These are phyloP conservation scores for Acrocephalus arundinaceus DNA, from an alignment of 2,113 vertebrate species.

Conservation along the genomic window DNA sequence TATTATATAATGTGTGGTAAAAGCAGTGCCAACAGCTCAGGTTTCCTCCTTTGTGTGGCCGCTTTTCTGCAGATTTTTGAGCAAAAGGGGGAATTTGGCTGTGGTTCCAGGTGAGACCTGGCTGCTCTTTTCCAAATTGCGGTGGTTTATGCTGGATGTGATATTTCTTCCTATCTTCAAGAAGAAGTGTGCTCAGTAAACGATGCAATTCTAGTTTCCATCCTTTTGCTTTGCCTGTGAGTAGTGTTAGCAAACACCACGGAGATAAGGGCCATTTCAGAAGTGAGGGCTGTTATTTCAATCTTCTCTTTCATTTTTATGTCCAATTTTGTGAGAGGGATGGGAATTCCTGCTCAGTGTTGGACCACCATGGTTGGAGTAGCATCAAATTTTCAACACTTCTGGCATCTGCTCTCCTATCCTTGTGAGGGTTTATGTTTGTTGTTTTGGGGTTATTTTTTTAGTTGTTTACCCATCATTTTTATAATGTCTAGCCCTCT, in stretches of 20 bases:
- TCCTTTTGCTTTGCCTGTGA: neutral
- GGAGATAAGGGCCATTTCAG: neutral
- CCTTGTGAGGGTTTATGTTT: neutral
- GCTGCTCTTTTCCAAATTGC: neutral
- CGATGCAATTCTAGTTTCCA: neutral
- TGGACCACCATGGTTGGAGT: neutral
- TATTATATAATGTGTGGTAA: rapidly evolving
- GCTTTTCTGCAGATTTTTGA: neutral
- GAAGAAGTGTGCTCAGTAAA: neutral
- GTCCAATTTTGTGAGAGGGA: neutral
- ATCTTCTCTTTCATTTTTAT: neutral
- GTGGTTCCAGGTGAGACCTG: neutral
- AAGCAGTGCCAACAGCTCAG: rapidly evolving
- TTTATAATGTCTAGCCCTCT: neutral
- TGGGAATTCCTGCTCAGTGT: neutral
- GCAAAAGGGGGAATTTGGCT: neutral
- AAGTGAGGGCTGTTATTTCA: neutral
- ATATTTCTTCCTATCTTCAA: neutral
- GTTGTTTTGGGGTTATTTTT: rapidly evolving
- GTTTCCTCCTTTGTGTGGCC: neutral
- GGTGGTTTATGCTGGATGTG: neutral
- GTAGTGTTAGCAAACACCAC: neutral
- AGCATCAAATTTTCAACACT: neutral
- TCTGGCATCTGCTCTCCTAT: neutral
- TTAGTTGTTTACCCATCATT: neutral